These are phyloP conservation scores for Proterorhinus semilunaris DNA, from an alignment of 2,113 vertebrate species.

Conservation along the genomic window DNA sequence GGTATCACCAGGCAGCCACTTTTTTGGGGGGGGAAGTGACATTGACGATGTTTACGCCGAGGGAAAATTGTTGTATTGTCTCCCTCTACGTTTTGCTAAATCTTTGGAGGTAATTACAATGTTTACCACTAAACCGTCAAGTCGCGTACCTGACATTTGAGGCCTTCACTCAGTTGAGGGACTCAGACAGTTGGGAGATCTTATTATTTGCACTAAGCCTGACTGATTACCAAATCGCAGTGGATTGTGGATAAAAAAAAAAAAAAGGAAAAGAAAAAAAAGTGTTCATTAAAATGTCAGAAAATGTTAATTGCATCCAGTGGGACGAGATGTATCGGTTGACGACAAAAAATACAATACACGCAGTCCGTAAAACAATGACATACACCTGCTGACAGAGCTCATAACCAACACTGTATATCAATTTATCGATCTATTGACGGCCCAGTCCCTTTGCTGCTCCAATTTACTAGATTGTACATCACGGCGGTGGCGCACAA, in stretches of 20 bases:
- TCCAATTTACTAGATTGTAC: slow-evolving; percentile 66
- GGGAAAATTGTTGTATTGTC: background rate
- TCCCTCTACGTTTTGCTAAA: slow-evolving; percentile 5
- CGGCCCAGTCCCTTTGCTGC: slow-evolving; percentile 38
- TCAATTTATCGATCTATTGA: slow-evolving; percentile 68
- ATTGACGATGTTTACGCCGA: slow-evolving; percentile 24
- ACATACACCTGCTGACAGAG: slow-evolving; percentile 61
- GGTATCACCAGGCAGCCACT: slow-evolving; percentile 26
- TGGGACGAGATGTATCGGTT: slow-evolving; percentile 56
- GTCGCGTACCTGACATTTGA: slow-evolving; percentile 51
- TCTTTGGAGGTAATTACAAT: slow-evolving; percentile 55
- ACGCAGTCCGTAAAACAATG: slow-evolving; percentile 63
- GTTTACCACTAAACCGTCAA: slow-evolving; percentile 61
- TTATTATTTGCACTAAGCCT: slow-evolving; percentile 57
- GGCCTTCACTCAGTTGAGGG: slow-evolving; percentile 43
- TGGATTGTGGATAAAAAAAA: slow-evolving; percentile 45
- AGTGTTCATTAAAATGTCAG: slow-evolving; percentile 68
- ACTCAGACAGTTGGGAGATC: slow-evolving; percentile 61
- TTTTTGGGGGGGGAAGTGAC: slow-evolving; percentile 16
- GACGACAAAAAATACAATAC: slow-evolving; percentile 52
- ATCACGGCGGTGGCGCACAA: slow-evolving; percentile 43
- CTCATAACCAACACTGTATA: slow-evolving; percentile 60
- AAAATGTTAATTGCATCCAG: slow-evolving; percentile 74
- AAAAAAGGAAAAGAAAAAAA: background rate
- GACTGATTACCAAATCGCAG: slow-evolving; percentile 61